Evolutionary conservation across 2,113 vertebrate species (phyloP).

Genomic region (Ochotona princeps): DNA sequence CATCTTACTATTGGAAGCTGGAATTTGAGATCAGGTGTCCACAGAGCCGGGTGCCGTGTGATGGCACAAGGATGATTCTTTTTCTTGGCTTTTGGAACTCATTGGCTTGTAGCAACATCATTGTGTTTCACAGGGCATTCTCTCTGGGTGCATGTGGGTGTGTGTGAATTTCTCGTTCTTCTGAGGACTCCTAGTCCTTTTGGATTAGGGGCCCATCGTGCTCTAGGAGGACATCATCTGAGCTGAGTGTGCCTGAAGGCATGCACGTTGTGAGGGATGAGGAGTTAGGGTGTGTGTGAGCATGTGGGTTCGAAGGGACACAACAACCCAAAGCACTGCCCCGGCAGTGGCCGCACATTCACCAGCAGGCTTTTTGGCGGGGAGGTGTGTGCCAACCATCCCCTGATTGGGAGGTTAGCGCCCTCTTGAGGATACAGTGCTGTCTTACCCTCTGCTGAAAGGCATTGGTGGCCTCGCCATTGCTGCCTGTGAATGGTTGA

Average conservation of each 20-base stretch:
- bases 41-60: background rate
- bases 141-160: background rate
- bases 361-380: background rate
- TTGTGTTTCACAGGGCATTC: background rate
- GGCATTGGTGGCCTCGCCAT: constrained; percentile 49
- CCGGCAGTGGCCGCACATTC: background rate
- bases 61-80: background rate
- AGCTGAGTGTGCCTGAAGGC: background rate
- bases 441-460: background rate
- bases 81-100: background rate
- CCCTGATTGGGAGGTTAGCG: background rate
- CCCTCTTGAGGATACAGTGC: constrained; percentile 21
- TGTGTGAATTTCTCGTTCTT: background rate
- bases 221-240: background rate
- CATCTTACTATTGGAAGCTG: background rate
- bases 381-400: background rate
- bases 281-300: background rate
- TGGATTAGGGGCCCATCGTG: fast-evolving
- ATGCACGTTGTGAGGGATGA: background rate
- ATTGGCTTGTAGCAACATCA: background rate
- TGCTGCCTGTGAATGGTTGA: constrained; percentile 38
- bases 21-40: background rate
- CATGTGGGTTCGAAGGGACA: background rate
- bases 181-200: background rate
- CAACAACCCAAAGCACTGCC: background rate